Conservation (phyloP, 2,888 invertebrate genomes). For the Diarsia brunnea region DNA sequence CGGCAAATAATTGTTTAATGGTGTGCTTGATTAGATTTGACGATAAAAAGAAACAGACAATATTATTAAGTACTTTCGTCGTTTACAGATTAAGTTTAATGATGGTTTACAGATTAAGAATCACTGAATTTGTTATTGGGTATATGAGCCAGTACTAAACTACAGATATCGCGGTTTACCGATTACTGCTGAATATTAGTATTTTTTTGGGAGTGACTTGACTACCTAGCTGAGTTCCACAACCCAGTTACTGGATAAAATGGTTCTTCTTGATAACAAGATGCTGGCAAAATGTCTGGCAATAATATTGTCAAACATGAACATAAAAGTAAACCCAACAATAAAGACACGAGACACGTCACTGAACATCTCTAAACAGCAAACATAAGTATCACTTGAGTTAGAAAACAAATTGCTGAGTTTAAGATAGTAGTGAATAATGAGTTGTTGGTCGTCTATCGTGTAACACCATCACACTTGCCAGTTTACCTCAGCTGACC, state of each 20-base stretch:
- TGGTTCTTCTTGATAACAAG: neutral
- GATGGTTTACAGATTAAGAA: neutral
- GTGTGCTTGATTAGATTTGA: neutral
- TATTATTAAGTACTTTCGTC: too few relatives aligned
- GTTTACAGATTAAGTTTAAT: neutral
- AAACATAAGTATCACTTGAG: slow-evolving; percentile 40
- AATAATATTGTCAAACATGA: neutral
- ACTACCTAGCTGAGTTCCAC: neutral
- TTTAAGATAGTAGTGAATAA: slow-evolving; percentile 60
- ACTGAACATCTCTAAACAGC: slow-evolving; percentile 14
- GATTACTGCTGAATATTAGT: neutral
- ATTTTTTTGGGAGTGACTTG: neutral
- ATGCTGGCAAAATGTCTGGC: neutral
- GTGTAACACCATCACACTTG: slow-evolving; percentile 57
- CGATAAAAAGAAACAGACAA: neutral
- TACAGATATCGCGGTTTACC: neutral
- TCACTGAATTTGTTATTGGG: neutral
- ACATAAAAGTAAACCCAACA: neutral
- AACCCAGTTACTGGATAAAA: neutral
- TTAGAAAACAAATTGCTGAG: slow-evolving; percentile 46
- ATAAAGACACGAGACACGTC: slow-evolving; percentile 12
- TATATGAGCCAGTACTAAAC: neutral
- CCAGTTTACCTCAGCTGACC: slow-evolving; percentile 55
- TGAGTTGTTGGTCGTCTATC: slow-evolving; percentile 52
- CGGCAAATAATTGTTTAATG: slow-evolving; percentile 10